Evolutionary conservation across 2,797 vertebrate species (phyloP).

Genomic region (Antrozous pallidus): DNA sequence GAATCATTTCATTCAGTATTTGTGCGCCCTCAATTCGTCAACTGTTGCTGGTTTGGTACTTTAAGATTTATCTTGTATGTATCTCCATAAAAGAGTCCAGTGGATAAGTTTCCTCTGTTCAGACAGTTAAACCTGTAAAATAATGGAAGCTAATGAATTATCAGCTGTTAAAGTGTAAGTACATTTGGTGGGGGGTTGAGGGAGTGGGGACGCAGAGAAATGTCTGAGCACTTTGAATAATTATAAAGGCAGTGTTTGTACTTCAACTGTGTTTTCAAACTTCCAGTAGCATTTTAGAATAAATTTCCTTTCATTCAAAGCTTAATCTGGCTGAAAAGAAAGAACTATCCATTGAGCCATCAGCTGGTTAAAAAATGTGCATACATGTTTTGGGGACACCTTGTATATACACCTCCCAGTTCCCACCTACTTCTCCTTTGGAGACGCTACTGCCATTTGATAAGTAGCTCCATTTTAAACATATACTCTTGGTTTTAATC

Average conservation of each 20-base stretch:
- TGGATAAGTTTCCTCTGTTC: background rate
- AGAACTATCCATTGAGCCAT: background rate
- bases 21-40: background rate
- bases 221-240: background rate
- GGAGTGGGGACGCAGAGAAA: background rate
- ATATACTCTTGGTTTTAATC: conserved; percentile 16
- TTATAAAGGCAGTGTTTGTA: background rate
- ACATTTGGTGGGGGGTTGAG: background rate
- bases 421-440: background rate
- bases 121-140: background rate
- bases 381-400: background rate
- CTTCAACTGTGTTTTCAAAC: background rate
- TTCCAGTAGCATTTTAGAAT: background rate
- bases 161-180: background rate
- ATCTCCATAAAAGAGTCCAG: background rate
- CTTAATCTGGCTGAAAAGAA: background rate
- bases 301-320: background rate
- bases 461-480: background rate
- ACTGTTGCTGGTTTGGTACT: background rate
- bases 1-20: background rate
- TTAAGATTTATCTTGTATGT: background rate
- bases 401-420: background rate
- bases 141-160: background rate
- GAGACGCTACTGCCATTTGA: background rate
- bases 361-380: background rate